These are phyloP conservation scores for Ectemnius lituratus DNA, from an alignment of 2,888 invertebrate species.

Conservation along the genomic window DNA sequence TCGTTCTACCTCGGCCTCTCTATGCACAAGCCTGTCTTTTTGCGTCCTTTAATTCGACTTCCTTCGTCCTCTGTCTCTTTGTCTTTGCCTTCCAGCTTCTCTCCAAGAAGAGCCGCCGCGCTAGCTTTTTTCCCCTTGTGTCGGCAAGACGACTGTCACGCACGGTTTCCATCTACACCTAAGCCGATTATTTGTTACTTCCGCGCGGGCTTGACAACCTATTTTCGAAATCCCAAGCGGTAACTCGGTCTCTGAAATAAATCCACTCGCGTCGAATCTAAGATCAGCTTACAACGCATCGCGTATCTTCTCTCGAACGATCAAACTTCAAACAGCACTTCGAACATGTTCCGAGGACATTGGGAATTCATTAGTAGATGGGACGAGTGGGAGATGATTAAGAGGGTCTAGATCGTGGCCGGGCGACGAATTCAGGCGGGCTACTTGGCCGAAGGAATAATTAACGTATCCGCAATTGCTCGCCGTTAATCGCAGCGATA, in stretches of 20 bases:
- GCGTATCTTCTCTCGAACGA: neutral
- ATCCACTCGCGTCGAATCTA: slow-evolving; percentile 66
- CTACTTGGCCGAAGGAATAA: neutral
- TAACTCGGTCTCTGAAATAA: slow-evolving; percentile 25
- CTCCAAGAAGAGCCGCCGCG: slow-evolving; percentile 11
- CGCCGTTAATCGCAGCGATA: slow-evolving; percentile 1
- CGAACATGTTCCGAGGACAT: neutral
- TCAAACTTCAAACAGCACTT: neutral
- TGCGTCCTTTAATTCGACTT: slow-evolving; percentile 43
- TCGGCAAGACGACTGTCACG: slow-evolving; percentile 61
- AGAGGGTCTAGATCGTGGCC: neutral
- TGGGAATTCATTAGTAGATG: neutral
- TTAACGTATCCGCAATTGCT: slow-evolving; percentile 9
- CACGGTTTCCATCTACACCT: slow-evolving; percentile 76
- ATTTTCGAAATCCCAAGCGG: slow-evolving; percentile 60
- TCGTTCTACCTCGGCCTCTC: slow-evolving; percentile 16
- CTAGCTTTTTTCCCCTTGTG: slow-evolving; percentile 23
- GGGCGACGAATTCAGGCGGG: neutral
- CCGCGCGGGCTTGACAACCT: slow-evolving; percentile 68
- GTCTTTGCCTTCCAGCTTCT: slow-evolving; percentile 15
- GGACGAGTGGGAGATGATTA: slow-evolving; percentile 1
- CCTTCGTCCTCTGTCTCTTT: slow-evolving; percentile 30
- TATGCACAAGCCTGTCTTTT: slow-evolving; percentile 13
- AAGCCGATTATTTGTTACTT: slow-evolving; percentile 77
- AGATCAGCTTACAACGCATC: slow-evolving; percentile 35